phyloP scores from a whole-genome alignment of 2,113 vertebrate species.

The Myocastor coypus region DNA sequence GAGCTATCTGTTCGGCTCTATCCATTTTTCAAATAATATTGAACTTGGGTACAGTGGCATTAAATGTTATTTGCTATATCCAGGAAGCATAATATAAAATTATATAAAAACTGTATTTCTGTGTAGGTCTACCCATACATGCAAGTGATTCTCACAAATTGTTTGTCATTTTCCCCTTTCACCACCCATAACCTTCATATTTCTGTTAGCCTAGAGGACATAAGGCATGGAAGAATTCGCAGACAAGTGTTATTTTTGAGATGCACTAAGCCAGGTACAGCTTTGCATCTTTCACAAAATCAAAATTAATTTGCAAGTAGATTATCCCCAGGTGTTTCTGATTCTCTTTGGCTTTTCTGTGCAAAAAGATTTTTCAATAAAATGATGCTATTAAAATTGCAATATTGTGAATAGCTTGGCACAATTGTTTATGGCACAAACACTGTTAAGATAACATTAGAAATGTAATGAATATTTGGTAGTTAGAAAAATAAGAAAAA shows the following conservation, averaged over 20 bases:
- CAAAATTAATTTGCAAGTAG: conserved; percentile 8
- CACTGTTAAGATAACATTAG: neutral
- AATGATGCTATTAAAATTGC: neutral
- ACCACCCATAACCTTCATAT: neutral
- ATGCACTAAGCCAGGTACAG: neutral
- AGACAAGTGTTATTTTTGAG: neutral
- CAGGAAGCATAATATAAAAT: neutral
- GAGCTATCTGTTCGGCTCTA: no score
- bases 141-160: neutral
- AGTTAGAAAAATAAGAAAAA: neutral
- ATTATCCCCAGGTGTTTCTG: conserved; percentile 17
- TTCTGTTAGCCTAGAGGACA: neutral
- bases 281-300: conserved; percentile 20
- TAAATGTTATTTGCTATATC: neutral
- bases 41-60: neutral
- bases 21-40: neutral
- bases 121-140: neutral
- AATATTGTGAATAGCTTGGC: neutral
- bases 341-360: neutral
- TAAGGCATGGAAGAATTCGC: neutral
- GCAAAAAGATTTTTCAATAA: conserved; percentile 11
- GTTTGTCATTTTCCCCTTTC: neutral
- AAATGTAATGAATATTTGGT: neutral
- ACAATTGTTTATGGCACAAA: neutral
- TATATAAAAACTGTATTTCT: neutral